phyloP scores from a whole-genome alignment of 1,140 invertebrate species.

The Popillia japonica region DNA sequence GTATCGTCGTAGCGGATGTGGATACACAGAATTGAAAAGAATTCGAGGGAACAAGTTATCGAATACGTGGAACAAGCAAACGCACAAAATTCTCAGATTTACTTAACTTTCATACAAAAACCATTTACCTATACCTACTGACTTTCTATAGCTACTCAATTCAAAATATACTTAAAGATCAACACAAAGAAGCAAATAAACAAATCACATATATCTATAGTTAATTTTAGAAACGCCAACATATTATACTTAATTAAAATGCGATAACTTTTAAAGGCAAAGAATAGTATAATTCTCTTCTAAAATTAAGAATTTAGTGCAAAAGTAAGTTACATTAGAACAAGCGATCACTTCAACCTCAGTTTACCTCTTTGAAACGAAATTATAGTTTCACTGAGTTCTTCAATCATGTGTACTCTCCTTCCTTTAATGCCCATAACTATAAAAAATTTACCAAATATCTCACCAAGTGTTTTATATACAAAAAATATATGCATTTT shows the following conservation, averaged over 20 bases:
- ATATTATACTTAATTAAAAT: background rate
- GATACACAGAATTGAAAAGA: no score
- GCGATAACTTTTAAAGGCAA: background rate
- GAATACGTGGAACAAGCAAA: no score
- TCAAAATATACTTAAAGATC: no score
- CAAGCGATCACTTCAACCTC: constrained; percentile 36
- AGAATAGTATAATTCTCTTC: constrained; percentile 36
- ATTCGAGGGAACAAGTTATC: no score
- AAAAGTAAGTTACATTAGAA: constrained; percentile 38
- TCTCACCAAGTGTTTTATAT: background rate
- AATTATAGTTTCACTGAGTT: constrained; percentile 96
- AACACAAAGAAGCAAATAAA: no score
- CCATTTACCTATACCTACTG: no score
- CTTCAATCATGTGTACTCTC: constrained; percentile 96
- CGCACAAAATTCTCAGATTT: no score
- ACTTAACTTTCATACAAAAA: no score
- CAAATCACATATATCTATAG: background rate
- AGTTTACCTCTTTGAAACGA: constrained; percentile 96
- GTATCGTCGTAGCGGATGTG: no score
- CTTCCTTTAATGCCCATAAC: constrained; percentile 98
- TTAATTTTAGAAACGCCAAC: constrained; percentile 3
- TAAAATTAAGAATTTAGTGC: constrained; percentile 35
- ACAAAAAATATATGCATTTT: background rate
- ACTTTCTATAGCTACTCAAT: no score
- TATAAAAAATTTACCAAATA: constrained; percentile 64